phyloP scores from a whole-genome alignment of 2,113 vertebrate species.

The Mastomys natalensis region DNA sequence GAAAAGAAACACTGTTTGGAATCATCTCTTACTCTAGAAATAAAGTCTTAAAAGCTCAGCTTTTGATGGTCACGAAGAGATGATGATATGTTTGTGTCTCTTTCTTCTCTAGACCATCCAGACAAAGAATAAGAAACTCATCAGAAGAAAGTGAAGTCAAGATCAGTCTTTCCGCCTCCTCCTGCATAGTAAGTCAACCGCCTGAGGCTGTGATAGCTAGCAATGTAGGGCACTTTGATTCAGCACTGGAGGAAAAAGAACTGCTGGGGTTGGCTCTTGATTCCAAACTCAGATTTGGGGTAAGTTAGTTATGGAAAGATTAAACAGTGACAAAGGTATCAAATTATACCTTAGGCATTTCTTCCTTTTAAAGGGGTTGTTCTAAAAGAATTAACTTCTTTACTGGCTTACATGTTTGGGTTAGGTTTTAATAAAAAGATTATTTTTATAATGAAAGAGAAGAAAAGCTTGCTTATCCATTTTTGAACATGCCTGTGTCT shows the following conservation, averaged over 20 bases:
- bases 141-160: background rate
- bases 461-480: slow-evolving; percentile 71
- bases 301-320: slow-evolving; percentile 67
- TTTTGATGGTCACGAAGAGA: slow-evolving; percentile 1
- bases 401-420: slow-evolving; percentile 66
- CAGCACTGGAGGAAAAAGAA: background rate
- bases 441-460: slow-evolving; percentile 71
- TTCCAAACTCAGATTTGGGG: slow-evolving; percentile 49
- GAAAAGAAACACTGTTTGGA: slow-evolving; percentile 4
- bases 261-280: background rate
- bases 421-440: slow-evolving; percentile 76
- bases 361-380: slow-evolving; percentile 56
- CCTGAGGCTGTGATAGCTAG: background rate
- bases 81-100: slow-evolving; percentile 16
- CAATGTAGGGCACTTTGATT: background rate
- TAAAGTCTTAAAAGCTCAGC: slow-evolving; percentile 21
- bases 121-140: slow-evolving; percentile 54
- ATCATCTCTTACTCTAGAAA: slow-evolving; percentile 8
- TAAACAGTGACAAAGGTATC: slow-evolving; percentile 68
- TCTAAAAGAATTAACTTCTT: slow-evolving; percentile 75
- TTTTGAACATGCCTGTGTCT: slow-evolving; percentile 72
- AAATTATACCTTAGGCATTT: slow-evolving; percentile 72
- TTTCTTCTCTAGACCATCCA: background rate
- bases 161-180: slow-evolving; percentile 18
- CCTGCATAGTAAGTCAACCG: slow-evolving; percentile 35